phyloP scores from a whole-genome alignment of 1,140 invertebrate genomes.

The Nasonia giraulti region DNA sequence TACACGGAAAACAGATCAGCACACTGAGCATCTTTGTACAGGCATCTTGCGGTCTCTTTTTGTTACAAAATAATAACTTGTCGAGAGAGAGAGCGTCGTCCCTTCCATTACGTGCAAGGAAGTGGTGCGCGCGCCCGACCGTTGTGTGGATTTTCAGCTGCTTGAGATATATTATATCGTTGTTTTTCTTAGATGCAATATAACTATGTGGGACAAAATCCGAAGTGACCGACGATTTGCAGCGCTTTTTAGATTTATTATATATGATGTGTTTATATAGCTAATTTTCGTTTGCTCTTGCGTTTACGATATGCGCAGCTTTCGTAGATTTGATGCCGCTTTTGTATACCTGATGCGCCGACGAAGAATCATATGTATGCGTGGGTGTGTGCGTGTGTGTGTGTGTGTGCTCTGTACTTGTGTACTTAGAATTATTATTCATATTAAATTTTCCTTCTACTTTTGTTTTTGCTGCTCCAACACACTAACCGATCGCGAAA shows the following conservation, averaged over 20 bases:
- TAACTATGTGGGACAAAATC: background rate
- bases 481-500: background rate
- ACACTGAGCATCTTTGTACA: conserved; percentile 9
- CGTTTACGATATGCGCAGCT: conserved; percentile 23
- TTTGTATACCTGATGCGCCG: background rate
- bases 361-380: background rate
- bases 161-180: conserved; percentile 10
- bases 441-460: background rate
- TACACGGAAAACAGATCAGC: background rate
- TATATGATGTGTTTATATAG: background rate
- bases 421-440: background rate
- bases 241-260: conserved; percentile 16
- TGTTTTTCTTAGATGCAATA: conserved; percentile 14
- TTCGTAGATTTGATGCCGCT: conserved; percentile 1
- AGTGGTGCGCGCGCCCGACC: conserved; percentile 2
- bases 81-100: background rate
- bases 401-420: background rate
- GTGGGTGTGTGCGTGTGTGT: background rate
- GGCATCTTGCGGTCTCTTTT: conserved; percentile 4
- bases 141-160: conserved; percentile 9
- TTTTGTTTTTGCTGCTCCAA: background rate
- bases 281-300: background rate
- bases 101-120: conserved; percentile 22
- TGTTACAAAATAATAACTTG: background rate
- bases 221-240: conserved; percentile 15